Base-by-base conservation (phyloP, 2,888 invertebrate species). In the Drosophila koepferae region DNA sequence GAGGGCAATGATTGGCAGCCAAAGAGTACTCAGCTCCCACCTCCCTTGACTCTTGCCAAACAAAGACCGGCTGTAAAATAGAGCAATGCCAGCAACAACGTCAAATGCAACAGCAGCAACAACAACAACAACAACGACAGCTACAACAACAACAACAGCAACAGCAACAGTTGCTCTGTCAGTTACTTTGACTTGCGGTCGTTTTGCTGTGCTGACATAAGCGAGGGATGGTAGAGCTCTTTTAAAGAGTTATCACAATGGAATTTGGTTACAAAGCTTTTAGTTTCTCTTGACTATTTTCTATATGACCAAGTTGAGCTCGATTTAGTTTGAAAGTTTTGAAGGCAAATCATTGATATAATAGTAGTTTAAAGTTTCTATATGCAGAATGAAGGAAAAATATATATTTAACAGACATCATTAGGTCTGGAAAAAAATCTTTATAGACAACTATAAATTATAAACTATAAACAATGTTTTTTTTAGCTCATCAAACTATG, bases 1-100 rank as follows among this genome's bases (percentile, higher is more conserved):
- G 64, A 68, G 59, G 72, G 78, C 83, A 82, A 80, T 86, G 86
- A 89, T 86, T 86, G 86, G 77, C 86, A 88, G 82, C 63, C 69
- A 41, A 53, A 71, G 60, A 59, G 46, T 64, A 51, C 61, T 44
- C 18, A 31, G 40, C 40, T 40, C 40, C 40, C 40, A n/a, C 40
- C 28, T 6, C 10, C n/a, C 16, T 40, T 4, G 10, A 23, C 18
- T 36, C 54, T 10, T 9, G 16, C 54, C 28, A 74, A 62, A 67
- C 62, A 62, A 77, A 74, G 68, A 75, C 81, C 63, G 79, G 72
- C 86, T 77, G 77, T 77, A 81, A 87, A 86, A 82, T 89, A 85
- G 88, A 89, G 86, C 89, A 86, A 74, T 71, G 67, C 73, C 77
- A 72, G 68, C 73, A 62, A 20, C 69, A 67, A 54, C 48, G 28